phyloP scores from a whole-genome alignment of 2,888 invertebrate species.

The Acleris holmiana region DNA sequence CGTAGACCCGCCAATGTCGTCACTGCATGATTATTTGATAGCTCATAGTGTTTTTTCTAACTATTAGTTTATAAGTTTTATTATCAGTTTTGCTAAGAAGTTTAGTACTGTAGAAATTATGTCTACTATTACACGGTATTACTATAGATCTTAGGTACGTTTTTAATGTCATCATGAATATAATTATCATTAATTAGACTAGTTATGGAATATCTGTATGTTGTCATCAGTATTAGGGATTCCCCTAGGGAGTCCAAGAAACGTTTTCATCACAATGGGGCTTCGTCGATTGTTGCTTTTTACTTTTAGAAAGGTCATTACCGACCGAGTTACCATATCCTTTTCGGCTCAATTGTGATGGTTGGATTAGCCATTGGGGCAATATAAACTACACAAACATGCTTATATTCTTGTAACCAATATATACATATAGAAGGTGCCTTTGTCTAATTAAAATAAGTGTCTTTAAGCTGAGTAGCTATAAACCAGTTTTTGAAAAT shows the following conservation, averaged over 20 bases:
- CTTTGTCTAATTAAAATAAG: slow-evolving; percentile 28
- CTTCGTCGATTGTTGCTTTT: no score
- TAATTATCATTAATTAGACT: not conserved
- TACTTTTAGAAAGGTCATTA: no score
- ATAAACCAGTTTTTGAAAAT: slow-evolving; percentile 27
- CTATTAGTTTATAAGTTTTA: slow-evolving; percentile 47
- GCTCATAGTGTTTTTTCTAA: slow-evolving; percentile 69
- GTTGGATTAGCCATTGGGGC: slow-evolving; percentile 4
- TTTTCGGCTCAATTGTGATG: not conserved
- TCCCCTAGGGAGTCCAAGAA: no score
- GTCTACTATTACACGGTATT: slow-evolving; percentile 2
- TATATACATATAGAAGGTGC: slow-evolving; percentile 36
- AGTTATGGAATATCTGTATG: no score
- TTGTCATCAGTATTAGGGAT: no score
- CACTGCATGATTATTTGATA: slow-evolving; percentile 67
- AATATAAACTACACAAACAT: slow-evolving; percentile 3
- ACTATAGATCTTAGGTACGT: not conserved
- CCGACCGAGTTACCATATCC: no score
- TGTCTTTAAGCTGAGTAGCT: slow-evolving; percentile 37
- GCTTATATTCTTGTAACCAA: slow-evolving; percentile 13
- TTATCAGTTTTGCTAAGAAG: not conserved
- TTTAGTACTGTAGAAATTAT: not conserved
- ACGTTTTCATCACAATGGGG: no score
- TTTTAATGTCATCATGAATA: not conserved
- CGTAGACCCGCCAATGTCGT: slow-evolving; percentile 50